A percentile compares a stretch with the other conserved stretches of the same genome.
Conservation (phyloP, 2,888 invertebrate genomes). For the Ochlodes sylvanus region DNA sequence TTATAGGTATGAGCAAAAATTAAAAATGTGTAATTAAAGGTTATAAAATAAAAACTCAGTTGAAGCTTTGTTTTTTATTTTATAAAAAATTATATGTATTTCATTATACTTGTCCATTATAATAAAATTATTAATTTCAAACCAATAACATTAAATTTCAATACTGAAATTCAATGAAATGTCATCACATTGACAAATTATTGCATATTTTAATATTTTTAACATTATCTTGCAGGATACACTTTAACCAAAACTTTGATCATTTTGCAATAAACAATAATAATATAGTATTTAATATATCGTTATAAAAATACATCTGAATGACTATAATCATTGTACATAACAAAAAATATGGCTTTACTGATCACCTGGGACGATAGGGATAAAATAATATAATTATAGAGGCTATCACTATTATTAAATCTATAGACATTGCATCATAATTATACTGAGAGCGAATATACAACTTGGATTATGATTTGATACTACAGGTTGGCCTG, state of each 20-base stretch:
- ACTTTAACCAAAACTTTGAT: constrained; percentile 31
- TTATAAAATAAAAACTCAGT: constrained; percentile 61
- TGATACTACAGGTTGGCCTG: not conserved
- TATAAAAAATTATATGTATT: constrained; percentile 80
- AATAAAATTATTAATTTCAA: constrained; percentile 61
- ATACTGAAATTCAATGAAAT: constrained; percentile 40
- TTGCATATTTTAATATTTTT: constrained; percentile 55
- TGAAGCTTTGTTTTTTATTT: constrained; percentile 77
- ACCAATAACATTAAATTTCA: constrained; percentile 39
- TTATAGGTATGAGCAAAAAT: constrained; percentile 86
- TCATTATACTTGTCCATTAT: constrained; percentile 69
- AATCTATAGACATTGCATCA: constrained; percentile 31
- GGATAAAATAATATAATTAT: constrained; percentile 10
- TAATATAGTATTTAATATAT: constrained; percentile 41
- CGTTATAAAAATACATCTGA: constrained; percentile 60
- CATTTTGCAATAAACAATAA: constrained; percentile 29
- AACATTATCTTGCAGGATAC: constrained; percentile 36
- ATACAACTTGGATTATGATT: not conserved
- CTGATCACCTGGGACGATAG: constrained; percentile 58
- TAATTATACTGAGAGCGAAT: not conserved
- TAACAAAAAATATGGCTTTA: constrained; percentile 76
- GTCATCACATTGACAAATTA: constrained; percentile 42
- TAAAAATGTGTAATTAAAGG: constrained; percentile 28
- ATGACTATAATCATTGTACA: constrained; percentile 66
- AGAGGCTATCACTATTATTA: constrained; percentile 43